Conservation (phyloP, 2,888 invertebrate genomes). For the Neuroscelio doddi region DNA sequence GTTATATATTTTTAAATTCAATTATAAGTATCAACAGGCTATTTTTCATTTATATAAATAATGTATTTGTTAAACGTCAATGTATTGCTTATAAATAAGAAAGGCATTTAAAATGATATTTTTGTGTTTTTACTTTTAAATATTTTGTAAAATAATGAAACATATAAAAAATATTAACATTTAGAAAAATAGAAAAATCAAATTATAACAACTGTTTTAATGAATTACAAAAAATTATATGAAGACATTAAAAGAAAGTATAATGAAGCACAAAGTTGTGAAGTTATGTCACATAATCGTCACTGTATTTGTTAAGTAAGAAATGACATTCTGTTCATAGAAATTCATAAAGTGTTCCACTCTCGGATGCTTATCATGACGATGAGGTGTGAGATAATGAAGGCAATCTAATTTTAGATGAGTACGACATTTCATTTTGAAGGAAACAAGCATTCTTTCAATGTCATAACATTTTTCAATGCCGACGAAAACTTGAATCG, state of each 20-base stretch:
- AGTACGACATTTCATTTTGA: conserved; percentile 7
- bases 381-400: conserved; percentile 9
- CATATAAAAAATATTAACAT: too few species aligned
- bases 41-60: too few species aligned
- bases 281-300: conserved; percentile 1
- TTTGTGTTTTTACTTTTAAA: too few species aligned
- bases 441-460: conserved; percentile 5
- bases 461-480: conserved; percentile 12
- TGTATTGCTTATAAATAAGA: too few species aligned
- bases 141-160: too few species aligned
- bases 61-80: too few species aligned
- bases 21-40: too few species aligned
- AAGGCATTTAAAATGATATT: too few species aligned
- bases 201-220: too few species aligned
- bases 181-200: too few species aligned
- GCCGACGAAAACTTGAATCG: conserved; percentile 21
- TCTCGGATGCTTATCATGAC: background rate
- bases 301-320: background rate
- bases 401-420: conserved; percentile 7
- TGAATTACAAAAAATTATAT: too few species aligned
- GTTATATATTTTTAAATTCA: too few species aligned
- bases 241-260: background rate
- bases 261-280: background rate
- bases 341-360: conserved; percentile 1
- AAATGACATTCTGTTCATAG: background rate